These are phyloP conservation scores for Ursus arctos DNA, from an alignment of 2,113 vertebrate genomes.

Conservation along the genomic window DNA sequence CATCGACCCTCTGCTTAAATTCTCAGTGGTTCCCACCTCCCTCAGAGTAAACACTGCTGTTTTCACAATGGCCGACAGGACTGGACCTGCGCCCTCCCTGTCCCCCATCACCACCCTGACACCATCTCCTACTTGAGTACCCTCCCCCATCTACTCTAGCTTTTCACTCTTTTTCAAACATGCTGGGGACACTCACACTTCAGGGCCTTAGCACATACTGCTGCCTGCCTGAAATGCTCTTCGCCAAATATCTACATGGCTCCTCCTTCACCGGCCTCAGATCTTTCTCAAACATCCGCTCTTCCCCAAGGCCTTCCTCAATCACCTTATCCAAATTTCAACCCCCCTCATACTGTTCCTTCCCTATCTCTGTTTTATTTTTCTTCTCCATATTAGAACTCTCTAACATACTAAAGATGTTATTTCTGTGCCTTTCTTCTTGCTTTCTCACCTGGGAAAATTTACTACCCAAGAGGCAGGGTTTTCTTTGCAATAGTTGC, in stretches of 20 bases:
- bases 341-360: neutral
- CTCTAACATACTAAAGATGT: neutral
- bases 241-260: neutral
- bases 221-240: neutral
- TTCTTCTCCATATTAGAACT: neutral
- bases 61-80: neutral
- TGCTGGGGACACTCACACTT: neutral
- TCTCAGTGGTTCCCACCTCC: neutral
- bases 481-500: neutral
- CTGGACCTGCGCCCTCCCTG: neutral
- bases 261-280: neutral
- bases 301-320: neutral
- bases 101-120: neutral
- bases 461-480: neutral
- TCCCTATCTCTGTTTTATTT: neutral
- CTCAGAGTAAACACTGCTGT: neutral
- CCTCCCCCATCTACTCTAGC: neutral
- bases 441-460: neutral
- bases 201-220: neutral
- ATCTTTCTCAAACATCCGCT: neutral
- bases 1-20: neutral
- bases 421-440: neutral
- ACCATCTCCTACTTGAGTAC: neutral
- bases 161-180: neutral
- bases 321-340: neutral